phyloP scores from a whole-genome alignment of 2,797 vertebrate species.

The Falco berigora region DNA sequence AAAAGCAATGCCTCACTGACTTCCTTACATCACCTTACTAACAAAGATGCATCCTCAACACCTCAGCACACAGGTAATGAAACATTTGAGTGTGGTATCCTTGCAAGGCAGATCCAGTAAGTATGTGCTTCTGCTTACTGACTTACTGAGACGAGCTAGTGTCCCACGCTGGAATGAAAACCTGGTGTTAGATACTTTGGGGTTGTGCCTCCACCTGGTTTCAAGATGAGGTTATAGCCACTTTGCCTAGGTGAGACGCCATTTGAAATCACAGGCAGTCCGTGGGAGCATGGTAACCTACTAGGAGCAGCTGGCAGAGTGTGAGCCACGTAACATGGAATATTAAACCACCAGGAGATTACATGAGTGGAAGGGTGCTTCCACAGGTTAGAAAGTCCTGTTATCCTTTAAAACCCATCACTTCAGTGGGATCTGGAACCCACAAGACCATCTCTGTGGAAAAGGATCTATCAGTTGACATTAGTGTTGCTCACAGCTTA shows the following conservation, averaged over 20 bases:
- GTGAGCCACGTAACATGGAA: background rate
- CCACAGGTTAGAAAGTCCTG: background rate
- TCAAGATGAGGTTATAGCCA: background rate
- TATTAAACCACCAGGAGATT: background rate
- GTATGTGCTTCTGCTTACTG: background rate
- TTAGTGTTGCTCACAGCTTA: constrained; percentile 17
- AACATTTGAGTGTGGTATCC: background rate
- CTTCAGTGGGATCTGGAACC: background rate
- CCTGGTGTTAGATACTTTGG: background rate
- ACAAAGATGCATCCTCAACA: background rate
- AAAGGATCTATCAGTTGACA: constrained; percentile 15
- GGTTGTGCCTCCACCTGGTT: background rate
- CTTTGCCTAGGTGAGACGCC: background rate
- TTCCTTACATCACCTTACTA: background rate
- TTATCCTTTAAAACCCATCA: background rate
- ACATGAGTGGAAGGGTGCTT: background rate
- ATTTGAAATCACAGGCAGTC: background rate
- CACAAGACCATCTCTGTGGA: background rate
- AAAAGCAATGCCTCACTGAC: background rate
- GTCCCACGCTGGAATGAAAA: background rate
- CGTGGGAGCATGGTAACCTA: background rate
- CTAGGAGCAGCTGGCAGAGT: background rate
- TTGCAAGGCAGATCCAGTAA: background rate
- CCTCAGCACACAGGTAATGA: background rate
- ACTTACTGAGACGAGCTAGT: background rate